Evolutionary conservation across 2,888 invertebrate genomes (phyloP), one percentile per base, ranked within the genome.

Genomic region (Sipunculus nudus): DNA sequence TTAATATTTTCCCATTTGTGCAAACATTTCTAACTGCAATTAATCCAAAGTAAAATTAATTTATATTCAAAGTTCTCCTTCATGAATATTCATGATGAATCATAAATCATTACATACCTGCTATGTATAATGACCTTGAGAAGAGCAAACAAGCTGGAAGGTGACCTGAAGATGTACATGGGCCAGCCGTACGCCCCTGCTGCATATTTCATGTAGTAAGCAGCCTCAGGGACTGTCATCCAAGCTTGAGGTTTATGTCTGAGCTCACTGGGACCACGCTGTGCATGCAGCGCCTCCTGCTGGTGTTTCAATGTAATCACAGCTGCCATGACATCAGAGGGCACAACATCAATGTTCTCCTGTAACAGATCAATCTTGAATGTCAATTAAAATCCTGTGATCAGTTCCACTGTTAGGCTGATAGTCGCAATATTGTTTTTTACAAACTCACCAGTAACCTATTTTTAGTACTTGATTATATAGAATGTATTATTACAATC

Each of bases 121-220:
- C 59, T 59, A 5, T 49, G 32, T 3, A 43, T 21, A 8, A 65
- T 25, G 38, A 58, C 53, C 3, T 19, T 35, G 13, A 53, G 25
- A 2, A 65, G 53, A 3, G 48, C 56, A 8, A 25, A 43, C 2
- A 43, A 1, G 3, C 59, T 59, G 13, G 47, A 16, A 6, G 52
- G 53, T 13, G 39, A 35, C 8, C 46, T 21, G n/a, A 63, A 35
- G 8, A 56, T 32, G 28, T 63, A 65, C 53, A 58, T 53, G 21
- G 59, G 62, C 65, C 65, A 65, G 16, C 65, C 65, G 32, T 62
- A 65, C n/a, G 46, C 32, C 16, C 62, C 65, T 5, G 43, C 50
- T 2, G 62, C 65, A 45, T 52, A 65, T 52, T 29, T 45, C 31
- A 59, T 52, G 53, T 61, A 64, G 43, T 61, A 56, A 10, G 52